These are phyloP conservation scores for Diaphora mendica DNA, from an alignment of 2,888 invertebrate species.

Conservation along the genomic window DNA sequence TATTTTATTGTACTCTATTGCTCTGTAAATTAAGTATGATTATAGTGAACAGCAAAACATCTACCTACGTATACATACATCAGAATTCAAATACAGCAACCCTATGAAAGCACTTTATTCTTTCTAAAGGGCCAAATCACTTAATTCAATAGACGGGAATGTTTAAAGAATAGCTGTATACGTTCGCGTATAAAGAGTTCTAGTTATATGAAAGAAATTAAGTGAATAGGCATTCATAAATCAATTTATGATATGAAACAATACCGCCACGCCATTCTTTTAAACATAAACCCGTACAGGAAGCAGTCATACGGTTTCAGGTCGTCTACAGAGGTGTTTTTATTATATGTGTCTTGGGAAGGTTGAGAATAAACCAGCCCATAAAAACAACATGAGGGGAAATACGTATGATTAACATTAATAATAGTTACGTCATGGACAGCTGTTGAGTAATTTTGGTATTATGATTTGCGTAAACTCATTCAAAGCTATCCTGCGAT, in stretches of 20 bases:
- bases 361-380: not conserved
- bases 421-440: not conserved
- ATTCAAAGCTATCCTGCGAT: not conserved
- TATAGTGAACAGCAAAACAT: not conserved
- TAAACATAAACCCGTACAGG: not conserved
- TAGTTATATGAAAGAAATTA: not conserved
- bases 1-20: not conserved
- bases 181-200: not conserved
- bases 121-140: constrained; percentile 10
- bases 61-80: not conserved
- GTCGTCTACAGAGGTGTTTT: not conserved
- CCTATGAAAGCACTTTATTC: constrained; percentile 18
- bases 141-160: constrained; percentile 2
- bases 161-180: not conserved
- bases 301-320: not conserved
- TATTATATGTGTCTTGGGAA: not conserved
- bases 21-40: not conserved
- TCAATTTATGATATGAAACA: not conserved
- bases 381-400: not conserved
- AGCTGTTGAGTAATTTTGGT: not conserved
- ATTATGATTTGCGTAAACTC: not conserved
- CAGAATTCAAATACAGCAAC: constrained; percentile 6
- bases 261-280: not conserved
- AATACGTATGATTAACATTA: not conserved
- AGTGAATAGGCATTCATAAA: constrained; percentile 1